These are phyloP conservation scores for Synergus laeviventris DNA, from an alignment of 2,888 invertebrate genomes.

Conservation along the genomic window DNA sequence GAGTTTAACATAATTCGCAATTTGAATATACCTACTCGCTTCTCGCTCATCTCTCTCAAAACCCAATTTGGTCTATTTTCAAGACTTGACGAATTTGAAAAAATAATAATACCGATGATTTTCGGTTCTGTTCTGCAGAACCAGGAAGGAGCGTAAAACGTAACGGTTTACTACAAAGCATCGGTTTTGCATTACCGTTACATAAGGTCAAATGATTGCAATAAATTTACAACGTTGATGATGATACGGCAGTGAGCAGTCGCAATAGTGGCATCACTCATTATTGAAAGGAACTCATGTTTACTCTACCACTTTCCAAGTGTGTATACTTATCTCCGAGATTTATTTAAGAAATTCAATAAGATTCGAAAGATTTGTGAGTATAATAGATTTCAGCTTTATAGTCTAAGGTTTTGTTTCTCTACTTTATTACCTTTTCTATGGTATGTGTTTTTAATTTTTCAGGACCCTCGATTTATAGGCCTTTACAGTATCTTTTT, in stretches of 20 bases:
- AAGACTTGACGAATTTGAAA: no score
- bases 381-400: slow-evolving; percentile 25
- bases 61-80: no score
- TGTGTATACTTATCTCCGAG: slow-evolving; percentile 30
- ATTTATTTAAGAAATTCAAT: slow-evolving; percentile 38
- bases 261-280: slow-evolving; percentile 28
- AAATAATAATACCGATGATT: not conserved
- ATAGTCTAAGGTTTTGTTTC: slow-evolving; percentile 23
- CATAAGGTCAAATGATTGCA: slow-evolving; percentile 36
- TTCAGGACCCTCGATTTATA: slow-evolving; percentile 8
- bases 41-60: no score
- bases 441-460: slow-evolving; percentile 17
- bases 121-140: slow-evolving; percentile 11
- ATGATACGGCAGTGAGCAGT: slow-evolving; percentile 2
- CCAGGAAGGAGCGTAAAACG: not conserved
- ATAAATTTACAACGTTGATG: slow-evolving; percentile 27
- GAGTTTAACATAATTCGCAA: no score
- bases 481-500: slow-evolving; percentile 5
- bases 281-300: slow-evolving; percentile 32
- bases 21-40: no score
- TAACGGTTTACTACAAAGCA: slow-evolving; percentile 26
- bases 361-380: slow-evolving; percentile 37
- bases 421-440: slow-evolving; percentile 32
- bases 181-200: slow-evolving; percentile 36
- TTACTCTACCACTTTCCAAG: slow-evolving; percentile 33